Percentiles rank a stretch among this genome's conserved stretches.
These are phyloP conservation scores for Leistus spinibarbis DNA, from an alignment of 2,888 invertebrate genomes.

Conservation along the genomic window DNA sequence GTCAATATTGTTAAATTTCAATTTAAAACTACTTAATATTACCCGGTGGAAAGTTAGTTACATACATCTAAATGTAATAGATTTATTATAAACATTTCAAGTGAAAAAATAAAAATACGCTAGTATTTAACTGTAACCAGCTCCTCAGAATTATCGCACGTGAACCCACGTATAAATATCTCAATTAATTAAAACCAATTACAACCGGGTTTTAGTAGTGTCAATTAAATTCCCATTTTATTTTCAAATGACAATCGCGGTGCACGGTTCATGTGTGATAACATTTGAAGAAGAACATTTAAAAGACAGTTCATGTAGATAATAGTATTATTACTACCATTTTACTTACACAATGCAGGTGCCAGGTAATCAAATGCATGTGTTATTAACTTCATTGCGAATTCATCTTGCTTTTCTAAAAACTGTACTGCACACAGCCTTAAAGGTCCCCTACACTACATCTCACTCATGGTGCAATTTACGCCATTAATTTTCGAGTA, in stretches of 20 bases:
- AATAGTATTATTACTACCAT: constrained; percentile 27
- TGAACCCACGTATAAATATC: constrained; percentile 18
- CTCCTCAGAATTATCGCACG: constrained; percentile 16
- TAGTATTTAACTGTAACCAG: constrained; percentile 28
- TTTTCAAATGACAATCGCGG: constrained; percentile 27
- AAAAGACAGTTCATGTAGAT: constrained; percentile 26
- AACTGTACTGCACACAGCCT: background rate
- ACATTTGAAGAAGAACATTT: background rate
- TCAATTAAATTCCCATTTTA: background rate
- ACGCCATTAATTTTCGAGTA: too few species aligned
- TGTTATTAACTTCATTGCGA: background rate
- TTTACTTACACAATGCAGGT: constrained; percentile 28
- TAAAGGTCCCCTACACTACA: too few species aligned
- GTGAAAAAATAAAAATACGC: background rate
- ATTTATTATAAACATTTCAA: constrained; percentile 30
- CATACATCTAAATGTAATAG: constrained; percentile 38
- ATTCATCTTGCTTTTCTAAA: background rate
- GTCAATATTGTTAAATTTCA: constrained; percentile 11
- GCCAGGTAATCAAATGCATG: constrained; percentile 7
- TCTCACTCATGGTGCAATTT: too few species aligned
- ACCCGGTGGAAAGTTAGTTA: constrained; percentile 29
- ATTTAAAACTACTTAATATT: constrained; percentile 30
- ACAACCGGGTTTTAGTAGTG: background rate
- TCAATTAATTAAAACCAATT: constrained; percentile 4
- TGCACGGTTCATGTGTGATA: constrained; percentile 19